Percentiles rank a stretch among this genome's conserved stretches.
Evolutionary conservation across 1,140 invertebrate genomes (phyloP).

Genomic region (Adoxophyes honmai): DNA sequence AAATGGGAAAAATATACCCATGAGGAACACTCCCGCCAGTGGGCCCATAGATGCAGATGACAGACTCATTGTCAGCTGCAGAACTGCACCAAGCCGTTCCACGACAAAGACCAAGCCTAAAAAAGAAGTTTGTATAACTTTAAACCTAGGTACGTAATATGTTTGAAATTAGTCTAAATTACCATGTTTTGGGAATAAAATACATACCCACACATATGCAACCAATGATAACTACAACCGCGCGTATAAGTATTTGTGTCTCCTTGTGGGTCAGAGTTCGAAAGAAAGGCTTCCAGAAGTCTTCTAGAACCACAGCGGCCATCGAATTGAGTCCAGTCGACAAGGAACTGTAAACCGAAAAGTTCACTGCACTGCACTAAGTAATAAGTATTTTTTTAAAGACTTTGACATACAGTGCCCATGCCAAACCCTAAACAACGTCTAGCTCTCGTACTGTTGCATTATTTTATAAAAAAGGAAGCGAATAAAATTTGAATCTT

Average conservation of each 20-base stretch:
- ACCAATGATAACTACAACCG: constrained; percentile 83
- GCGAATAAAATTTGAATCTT: too few species aligned
- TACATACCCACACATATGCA: constrained; percentile 78
- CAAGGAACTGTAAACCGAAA: constrained; percentile 43
- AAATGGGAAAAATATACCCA: constrained; percentile 89
- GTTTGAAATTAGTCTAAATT: too few species aligned
- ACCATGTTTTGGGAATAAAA: too few species aligned
- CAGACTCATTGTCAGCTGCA: constrained; percentile 81
- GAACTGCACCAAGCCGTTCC: constrained; percentile 59
- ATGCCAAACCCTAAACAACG: too few species aligned
- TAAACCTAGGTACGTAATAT: too few species aligned
- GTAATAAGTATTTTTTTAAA: too few species aligned
- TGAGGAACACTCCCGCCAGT: constrained; percentile 86
- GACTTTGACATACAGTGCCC: too few species aligned
- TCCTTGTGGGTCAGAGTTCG: constrained; percentile 80
- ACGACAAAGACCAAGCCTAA: constrained; percentile 59
- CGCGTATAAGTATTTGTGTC: constrained; percentile 82
- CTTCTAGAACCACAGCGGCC: constrained; percentile 92
- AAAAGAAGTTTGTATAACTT: too few species aligned
- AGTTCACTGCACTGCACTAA: too few species aligned
- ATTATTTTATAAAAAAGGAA: too few species aligned
- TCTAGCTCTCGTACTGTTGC: too few species aligned
- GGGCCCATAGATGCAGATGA: constrained; percentile 85
- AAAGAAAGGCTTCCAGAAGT: constrained; percentile 84
- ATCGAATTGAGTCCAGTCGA: constrained; percentile 93